Evolutionary conservation across 2,113 vertebrate genomes (phyloP).

Genomic region (Eptesicus fuscus): DNA sequence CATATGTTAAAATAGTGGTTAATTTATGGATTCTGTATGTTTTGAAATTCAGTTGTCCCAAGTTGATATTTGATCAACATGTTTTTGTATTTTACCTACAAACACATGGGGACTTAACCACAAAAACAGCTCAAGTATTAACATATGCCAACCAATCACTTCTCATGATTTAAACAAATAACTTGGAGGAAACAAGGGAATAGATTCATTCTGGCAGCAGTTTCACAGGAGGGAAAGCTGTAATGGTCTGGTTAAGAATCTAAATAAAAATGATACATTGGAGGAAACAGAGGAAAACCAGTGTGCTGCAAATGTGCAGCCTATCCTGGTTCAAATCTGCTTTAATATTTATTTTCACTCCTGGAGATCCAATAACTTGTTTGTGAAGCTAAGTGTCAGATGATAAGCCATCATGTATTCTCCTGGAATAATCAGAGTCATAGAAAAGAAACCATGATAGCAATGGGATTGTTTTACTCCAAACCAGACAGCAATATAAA

Average conservation of each 20-base stretch:
- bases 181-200: slow-evolving; percentile 35
- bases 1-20: slow-evolving; percentile 29
- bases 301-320: slow-evolving; percentile 6
- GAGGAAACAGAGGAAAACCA: slow-evolving; percentile 45
- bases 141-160: slow-evolving; percentile 18
- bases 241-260: slow-evolving; percentile 33
- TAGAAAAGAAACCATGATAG: slow-evolving; percentile 43
- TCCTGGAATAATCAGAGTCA: slow-evolving; percentile 55
- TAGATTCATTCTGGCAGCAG: not conserved
- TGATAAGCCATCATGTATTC: slow-evolving; percentile 54
- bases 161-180: slow-evolving; percentile 27
- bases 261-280: slow-evolving; percentile 55
- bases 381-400: slow-evolving; percentile 42
- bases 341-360: slow-evolving; percentile 68
- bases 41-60: slow-evolving; percentile 70
- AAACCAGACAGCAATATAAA: slow-evolving; percentile 45
- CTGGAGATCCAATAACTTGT: slow-evolving; percentile 45
- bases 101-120: slow-evolving; percentile 2
- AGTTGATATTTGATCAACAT: slow-evolving; percentile 66
- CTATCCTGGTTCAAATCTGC: slow-evolving; percentile 40
- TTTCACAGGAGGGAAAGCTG: slow-evolving; percentile 23
- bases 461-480: slow-evolving; percentile 41
- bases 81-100: slow-evolving; percentile 46
- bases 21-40: slow-evolving; percentile 72
- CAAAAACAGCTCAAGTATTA: slow-evolving; percentile 33